A percentile compares a stretch with the other conserved stretches of the same genome.
Evolutionary conservation across 2,888 invertebrate genomes (phyloP).

Genomic region (Leptopterna dolabrata): DNA sequence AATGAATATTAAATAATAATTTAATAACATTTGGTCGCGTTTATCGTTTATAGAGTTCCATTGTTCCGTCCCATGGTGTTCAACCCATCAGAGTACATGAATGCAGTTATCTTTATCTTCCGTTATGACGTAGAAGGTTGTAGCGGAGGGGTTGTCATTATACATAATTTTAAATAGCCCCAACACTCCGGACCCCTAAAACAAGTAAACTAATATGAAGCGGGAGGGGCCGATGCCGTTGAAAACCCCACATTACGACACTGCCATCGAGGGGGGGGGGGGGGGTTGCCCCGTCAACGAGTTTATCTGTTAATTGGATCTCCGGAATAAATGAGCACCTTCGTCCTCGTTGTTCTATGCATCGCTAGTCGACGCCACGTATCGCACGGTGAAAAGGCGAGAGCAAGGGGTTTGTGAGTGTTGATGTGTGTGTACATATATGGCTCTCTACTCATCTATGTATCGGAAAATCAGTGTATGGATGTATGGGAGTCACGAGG

Average conservation of each 20-base stretch:
- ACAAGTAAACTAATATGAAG: neutral
- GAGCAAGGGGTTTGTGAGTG: too few relatives aligned
- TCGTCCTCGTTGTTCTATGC: neutral
- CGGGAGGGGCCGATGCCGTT: neutral
- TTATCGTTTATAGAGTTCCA: too few relatives aligned
- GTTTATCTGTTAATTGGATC: slow-evolving; percentile 7
- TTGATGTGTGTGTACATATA: too few relatives aligned
- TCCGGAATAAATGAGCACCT: neutral
- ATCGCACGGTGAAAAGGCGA: neutral
- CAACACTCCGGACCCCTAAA: neutral
- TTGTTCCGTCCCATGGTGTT: too few relatives aligned
- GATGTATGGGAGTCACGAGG: too few relatives aligned
- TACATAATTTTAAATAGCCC: neutral
- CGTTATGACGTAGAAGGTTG: neutral
- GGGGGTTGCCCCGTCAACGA: neutral
- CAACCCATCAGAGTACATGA: too few relatives aligned
- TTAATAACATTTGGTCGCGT: too few relatives aligned
- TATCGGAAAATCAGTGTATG: too few relatives aligned
- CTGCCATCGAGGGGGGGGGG: neutral
- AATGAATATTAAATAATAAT: too few relatives aligned
- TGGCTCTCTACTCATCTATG: too few relatives aligned
- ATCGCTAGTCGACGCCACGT: too few relatives aligned
- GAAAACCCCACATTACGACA: neutral
- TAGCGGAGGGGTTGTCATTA: too few relatives aligned
- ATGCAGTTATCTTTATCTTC: neutral